These are phyloP conservation scores for Porites lobata DNA, from an alignment of 92 coral and sea anemone species.

Conservation along the genomic window DNA sequence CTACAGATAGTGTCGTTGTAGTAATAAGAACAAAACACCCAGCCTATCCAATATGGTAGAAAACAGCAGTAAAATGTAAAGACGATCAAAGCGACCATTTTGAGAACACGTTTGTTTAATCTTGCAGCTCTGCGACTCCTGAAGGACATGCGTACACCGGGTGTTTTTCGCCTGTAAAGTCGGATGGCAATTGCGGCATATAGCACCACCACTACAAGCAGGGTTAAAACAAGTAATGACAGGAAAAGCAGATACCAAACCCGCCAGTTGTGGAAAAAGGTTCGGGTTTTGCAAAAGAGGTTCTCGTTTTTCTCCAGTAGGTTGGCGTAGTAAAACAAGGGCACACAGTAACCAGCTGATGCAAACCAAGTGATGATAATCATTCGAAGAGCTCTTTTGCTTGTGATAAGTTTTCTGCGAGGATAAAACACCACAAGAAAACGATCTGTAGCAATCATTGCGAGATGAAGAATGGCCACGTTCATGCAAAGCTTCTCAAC, in stretches of 20 bases:
- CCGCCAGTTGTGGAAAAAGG: conserved; percentile 68
- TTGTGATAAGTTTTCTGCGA: conserved; percentile 62
- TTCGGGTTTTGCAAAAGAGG: conserved; percentile 58
- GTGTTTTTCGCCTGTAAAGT: conserved; percentile 54
- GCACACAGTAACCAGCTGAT: conserved; percentile 57
- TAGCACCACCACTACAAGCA: conserved; percentile 51
- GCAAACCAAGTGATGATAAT: conserved; percentile 54
- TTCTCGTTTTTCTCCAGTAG: conserved; percentile 27
- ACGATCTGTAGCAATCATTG: conserved; percentile 69
- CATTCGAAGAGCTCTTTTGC: conserved; percentile 39
- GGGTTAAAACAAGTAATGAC: conserved; percentile 58
- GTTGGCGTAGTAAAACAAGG: conserved; percentile 61
- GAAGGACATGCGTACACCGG: conserved; percentile 55
- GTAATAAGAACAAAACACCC: conserved; percentile 77
- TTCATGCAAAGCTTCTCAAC: conserved; percentile 71
- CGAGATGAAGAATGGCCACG: conserved; percentile 69
- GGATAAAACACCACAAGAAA: conserved; percentile 71
- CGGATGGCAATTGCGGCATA: conserved; percentile 62
- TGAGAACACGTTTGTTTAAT: conserved; percentile 56
- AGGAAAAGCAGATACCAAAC: conserved; percentile 68
- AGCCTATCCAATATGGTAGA: conserved; percentile 79
- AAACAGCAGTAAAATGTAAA: conserved; percentile 63
- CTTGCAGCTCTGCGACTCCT: conserved; percentile 58
- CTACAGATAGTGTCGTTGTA: conserved; percentile 49
- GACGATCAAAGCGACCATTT: conserved; percentile 75